Base-by-base conservation (phyloP, 2,113 vertebrate genomes). In the Chaetura pelagica region DNA sequence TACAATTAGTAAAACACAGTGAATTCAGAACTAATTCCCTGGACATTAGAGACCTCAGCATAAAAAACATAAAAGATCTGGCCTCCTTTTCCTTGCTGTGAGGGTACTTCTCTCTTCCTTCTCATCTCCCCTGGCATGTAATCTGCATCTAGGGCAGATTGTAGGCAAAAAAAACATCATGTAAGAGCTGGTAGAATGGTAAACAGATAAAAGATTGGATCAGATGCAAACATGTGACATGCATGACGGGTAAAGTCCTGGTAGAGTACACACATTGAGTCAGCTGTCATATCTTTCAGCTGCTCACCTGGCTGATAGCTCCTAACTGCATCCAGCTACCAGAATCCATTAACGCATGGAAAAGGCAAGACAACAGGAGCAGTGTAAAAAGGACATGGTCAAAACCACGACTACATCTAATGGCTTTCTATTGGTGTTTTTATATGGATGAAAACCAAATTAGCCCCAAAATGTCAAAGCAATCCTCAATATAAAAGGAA, bases 291-390 rank as follows among this genome's bases (percentile, higher is more conserved):
- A 35, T 61, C 48, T 83, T 79, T 79, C 90, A 93, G 92, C 78
- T 92, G 62, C 75, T 92, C 71, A 87, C 82, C 82, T 75, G 74
- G 89, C 62, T 91, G 64, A 89, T 44, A 61, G 34, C 30, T 89
- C 64, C 32, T 61, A 76, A 22, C 29, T 1, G 0, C 2, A 0
- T 61, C 62, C 89, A 87, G 7, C 55, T 26, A 66, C 35, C 21
- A 74, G 40, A 72, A 15, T 61, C 22, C 10, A 44, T 6, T 21
- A 72, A 87, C 78, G 19, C 46, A 24, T 0, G 0, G 40, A 68
- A 77, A 62, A 81, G 10, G 20, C 42, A 66, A 83, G 21, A 86
- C 7, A 58, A 86, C 7, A 58, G 40, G 62, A 73, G 26, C 15
- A 10, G 11, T 22, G 7, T 15, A 69, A 34, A 15, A 64, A 91